Conservation (phyloP, 2,113 vertebrate species). For the Siphamia tubifer region DNA sequence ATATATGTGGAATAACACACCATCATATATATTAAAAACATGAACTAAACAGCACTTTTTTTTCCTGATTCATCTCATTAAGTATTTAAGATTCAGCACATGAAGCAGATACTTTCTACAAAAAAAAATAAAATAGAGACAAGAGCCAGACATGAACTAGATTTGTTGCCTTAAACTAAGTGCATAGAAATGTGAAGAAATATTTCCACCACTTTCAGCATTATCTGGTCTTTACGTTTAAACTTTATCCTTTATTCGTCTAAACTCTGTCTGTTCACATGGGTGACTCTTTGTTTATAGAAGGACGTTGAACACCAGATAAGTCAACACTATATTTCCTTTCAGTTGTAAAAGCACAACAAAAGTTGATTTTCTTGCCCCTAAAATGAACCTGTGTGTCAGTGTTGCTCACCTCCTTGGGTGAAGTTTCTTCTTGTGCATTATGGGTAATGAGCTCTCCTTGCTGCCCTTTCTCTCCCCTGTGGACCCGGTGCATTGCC, state of each 20-base stretch:
- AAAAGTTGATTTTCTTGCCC: slow-evolving; percentile 11
- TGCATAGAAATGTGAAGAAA: background rate
- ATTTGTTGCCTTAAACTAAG: background rate
- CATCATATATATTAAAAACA: too few species aligned
- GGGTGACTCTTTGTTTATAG: background rate
- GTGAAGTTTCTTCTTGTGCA: slow-evolving; percentile 18
- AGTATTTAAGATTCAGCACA: too few species aligned
- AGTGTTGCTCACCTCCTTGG: background rate
- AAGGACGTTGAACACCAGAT: background rate
- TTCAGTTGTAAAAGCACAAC: background rate
- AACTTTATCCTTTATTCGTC: too few species aligned
- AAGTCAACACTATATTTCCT: background rate
- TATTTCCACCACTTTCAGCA: background rate
- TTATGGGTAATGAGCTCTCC: slow-evolving; percentile 57
- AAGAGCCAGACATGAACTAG: background rate
- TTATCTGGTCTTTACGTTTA: background rate
- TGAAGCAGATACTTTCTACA: too few species aligned
- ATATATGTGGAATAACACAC: too few species aligned
- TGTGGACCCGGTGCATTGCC: slow-evolving; percentile 15
- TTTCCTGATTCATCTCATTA: too few species aligned
- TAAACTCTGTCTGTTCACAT: too few species aligned
- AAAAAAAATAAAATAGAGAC: too few species aligned
- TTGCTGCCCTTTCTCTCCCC: slow-evolving; percentile 37
- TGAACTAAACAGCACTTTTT: too few species aligned
- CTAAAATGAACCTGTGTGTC: background rate